Evolutionary conservation across 1,140 invertebrate genomes (phyloP).

Genomic region (Penaeus japonicus): DNA sequence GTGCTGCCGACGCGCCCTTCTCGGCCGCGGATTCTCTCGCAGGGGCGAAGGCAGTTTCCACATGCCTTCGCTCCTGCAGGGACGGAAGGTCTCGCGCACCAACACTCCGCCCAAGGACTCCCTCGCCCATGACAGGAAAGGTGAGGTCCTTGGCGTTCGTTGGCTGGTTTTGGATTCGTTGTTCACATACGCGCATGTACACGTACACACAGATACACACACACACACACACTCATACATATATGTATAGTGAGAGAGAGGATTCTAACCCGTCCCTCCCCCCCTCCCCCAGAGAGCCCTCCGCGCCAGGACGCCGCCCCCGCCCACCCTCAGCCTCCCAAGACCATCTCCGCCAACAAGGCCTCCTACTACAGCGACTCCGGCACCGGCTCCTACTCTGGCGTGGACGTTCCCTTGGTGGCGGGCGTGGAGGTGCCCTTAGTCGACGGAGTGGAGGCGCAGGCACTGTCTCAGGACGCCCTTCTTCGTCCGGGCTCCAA

Average conservation of each 20-base stretch:
- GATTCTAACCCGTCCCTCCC: neutral
- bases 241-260: neutral
- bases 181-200: too few relatives aligned
- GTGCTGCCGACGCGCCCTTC: neutral
- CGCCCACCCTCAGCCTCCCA: neutral
- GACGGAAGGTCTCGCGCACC: neutral
- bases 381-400: conserved; percentile 24
- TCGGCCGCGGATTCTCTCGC: neutral
- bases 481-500: neutral
- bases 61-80: neutral
- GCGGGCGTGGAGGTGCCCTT: neutral
- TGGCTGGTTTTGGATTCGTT: too few relatives aligned
- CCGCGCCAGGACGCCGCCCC: neutral
- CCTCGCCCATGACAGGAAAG: neutral
- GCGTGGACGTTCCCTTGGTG: conserved; percentile 7
- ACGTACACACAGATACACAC: too few relatives aligned
- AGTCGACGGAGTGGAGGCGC: neutral
- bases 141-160: too few relatives aligned
- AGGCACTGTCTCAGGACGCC: neutral
- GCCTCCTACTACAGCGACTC: conserved; percentile 35
- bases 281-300: neutral
- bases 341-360: conserved; percentile 7
- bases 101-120: neutral
- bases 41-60: neutral
- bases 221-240: neutral